Percentiles rank a stretch among this genome's conserved stretches.
phyloP scores from a whole-genome alignment of 2,797 vertebrate genomes.

The Sebastolobus altivelis region DNA sequence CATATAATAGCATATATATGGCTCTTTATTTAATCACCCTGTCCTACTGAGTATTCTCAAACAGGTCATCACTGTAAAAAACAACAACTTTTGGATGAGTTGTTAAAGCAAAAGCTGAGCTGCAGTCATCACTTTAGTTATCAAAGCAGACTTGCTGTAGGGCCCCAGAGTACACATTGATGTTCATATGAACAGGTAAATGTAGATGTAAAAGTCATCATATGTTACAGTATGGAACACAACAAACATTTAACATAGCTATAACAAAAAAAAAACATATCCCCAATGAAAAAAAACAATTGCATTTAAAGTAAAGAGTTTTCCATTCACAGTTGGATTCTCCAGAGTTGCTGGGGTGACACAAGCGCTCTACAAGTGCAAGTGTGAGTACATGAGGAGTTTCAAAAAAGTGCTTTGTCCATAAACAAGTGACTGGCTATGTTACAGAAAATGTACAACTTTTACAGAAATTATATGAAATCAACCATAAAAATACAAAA shows the following conservation, averaged over 20 bases:
- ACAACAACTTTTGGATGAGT: conserved; percentile 8
- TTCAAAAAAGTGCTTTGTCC: conserved; percentile 75
- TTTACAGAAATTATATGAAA: conserved; percentile 72
- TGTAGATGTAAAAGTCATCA: conserved; percentile 37
- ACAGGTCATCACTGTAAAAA: conserved; percentile 17
- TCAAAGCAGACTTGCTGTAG: conserved; percentile 25
- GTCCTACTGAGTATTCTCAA: conserved; percentile 19
- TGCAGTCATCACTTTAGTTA: neutral
- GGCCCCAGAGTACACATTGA: conserved; percentile 10
- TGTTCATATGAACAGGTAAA: conserved; percentile 30
- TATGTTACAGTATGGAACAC: conserved; percentile 31
- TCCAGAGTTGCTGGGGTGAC: conserved; percentile 50
- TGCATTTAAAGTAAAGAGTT: conserved; percentile 40
- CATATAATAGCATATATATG: conserved; percentile 52
- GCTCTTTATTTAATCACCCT: conserved; percentile 46
- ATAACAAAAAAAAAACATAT: conserved; percentile 26
- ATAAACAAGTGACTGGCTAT: conserved; percentile 68
- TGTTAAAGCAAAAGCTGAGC: conserved; percentile 20
- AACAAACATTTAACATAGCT: conserved; percentile 33
- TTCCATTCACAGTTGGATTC: conserved; percentile 72
- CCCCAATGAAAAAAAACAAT: conserved; percentile 6
- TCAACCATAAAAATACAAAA: conserved; percentile 71
- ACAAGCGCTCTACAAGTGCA: conserved; percentile 65
- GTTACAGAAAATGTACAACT: conserved; percentile 74
- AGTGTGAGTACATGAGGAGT: conserved; percentile 66